Evolutionary conservation across 2,888 invertebrate genomes (phyloP).

Genomic region (Tineola bisselliella): DNA sequence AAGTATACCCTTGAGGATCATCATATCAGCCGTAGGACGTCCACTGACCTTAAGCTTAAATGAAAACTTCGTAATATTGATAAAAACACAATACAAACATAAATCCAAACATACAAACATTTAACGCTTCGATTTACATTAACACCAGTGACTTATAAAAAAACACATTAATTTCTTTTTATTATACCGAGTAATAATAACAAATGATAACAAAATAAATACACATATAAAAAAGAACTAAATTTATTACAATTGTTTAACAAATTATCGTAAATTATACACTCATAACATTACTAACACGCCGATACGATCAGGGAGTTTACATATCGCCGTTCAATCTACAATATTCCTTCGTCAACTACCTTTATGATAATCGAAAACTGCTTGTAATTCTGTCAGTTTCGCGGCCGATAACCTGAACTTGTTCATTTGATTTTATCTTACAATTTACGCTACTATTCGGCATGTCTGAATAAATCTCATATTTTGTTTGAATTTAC

Average conservation of each 20-base stretch:
- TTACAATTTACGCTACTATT: neutral
- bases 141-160: too few species aligned
- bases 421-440: neutral
- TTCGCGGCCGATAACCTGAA: neutral
- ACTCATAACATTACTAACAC: neutral
- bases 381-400: neutral
- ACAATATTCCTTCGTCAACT: neutral
- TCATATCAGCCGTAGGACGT: too few species aligned
- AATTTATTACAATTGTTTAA: neutral
- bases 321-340: neutral
- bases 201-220: neutral
- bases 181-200: too few species aligned
- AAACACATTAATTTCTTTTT: too few species aligned
- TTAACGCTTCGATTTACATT: too few species aligned
- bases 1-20: too few species aligned
- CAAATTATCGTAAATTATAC: neutral
- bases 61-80: too few species aligned
- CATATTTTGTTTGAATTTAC: too few species aligned
- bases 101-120: too few species aligned
- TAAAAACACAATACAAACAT: too few species aligned
- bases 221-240: neutral
- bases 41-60: too few species aligned
- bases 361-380: neutral
- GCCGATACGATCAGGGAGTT: neutral
- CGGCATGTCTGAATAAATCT: neutral